Conservation (phyloP, 2,888 invertebrate genomes). For the Bimastos eiseni region DNA sequence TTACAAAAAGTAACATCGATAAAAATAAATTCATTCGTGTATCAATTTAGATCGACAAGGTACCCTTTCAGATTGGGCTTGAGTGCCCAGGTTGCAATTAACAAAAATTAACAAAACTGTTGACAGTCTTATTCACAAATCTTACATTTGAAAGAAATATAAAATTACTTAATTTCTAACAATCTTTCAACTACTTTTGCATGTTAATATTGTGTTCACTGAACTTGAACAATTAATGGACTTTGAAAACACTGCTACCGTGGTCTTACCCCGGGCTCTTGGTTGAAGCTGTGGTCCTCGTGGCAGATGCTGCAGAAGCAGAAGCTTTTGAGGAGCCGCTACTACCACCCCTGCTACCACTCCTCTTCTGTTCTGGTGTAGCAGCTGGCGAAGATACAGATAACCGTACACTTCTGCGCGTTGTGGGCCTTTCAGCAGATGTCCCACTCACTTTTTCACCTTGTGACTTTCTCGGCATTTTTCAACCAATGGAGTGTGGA, state of each 20-base stretch:
- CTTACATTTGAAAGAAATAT: background rate
- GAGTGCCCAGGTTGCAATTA: no score
- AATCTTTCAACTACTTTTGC: background rate
- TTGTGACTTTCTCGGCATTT: slow-evolving; percentile 18
- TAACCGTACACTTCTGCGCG: slow-evolving; percentile 9
- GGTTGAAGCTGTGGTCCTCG: background rate
- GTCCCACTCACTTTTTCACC: background rate
- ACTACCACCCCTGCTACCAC: background rate
- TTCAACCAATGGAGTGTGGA: slow-evolving; percentile 2
- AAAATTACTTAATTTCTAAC: background rate
- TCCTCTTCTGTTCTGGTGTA: slow-evolving; percentile 9
- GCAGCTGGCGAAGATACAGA: background rate
- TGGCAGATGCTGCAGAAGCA: background rate
- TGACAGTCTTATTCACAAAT: background rate
- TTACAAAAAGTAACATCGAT: no score
- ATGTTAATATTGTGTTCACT: background rate
- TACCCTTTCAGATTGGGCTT: no score
- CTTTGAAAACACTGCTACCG: background rate
- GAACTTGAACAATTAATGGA: background rate
- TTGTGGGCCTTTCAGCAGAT: background rate
- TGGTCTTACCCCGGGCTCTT: background rate
- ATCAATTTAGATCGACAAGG: no score
- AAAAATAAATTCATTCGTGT: no score
- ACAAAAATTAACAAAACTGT: no score
- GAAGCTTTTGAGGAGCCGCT: background rate